Conservation (phyloP, 1,140 invertebrate genomes). For the Caligus rogercresseyi region DNA sequence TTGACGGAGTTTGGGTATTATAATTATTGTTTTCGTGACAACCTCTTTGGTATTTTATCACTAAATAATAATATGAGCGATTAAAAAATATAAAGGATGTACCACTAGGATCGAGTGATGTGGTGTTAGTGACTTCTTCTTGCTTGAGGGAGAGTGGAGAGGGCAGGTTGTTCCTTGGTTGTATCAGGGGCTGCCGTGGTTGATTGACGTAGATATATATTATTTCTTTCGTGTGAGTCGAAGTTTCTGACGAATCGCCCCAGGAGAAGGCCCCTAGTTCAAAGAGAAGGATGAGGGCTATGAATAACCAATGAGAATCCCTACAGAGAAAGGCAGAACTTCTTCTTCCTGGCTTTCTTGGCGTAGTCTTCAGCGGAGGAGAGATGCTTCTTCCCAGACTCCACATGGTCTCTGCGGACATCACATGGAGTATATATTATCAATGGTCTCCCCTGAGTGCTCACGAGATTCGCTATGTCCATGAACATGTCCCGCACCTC, state of each 20-base stretch:
- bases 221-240: background rate
- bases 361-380: background rate
- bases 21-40: too few species aligned
- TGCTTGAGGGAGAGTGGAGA: too few species aligned
- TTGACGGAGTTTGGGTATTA: too few species aligned
- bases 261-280: constrained; percentile 4
- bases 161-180: too few species aligned
- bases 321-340: background rate
- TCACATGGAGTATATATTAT: background rate
- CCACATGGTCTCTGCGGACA: background rate
- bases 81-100: too few species aligned
- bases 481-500: constrained; percentile 12
- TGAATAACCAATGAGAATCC: background rate
- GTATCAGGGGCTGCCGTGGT: background rate
- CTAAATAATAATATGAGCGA: too few species aligned
- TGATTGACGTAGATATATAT: background rate
- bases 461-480: constrained; percentile 11
- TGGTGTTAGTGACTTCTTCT: too few species aligned
- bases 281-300: background rate
- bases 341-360: constrained; percentile 5
- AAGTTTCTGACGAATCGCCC: background rate
- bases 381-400: constrained; percentile 1
- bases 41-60: too few species aligned
- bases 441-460: background rate
- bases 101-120: too few species aligned